phyloP scores from a whole-genome alignment of 2,113 vertebrate species.

The Circaetus gallicus region DNA sequence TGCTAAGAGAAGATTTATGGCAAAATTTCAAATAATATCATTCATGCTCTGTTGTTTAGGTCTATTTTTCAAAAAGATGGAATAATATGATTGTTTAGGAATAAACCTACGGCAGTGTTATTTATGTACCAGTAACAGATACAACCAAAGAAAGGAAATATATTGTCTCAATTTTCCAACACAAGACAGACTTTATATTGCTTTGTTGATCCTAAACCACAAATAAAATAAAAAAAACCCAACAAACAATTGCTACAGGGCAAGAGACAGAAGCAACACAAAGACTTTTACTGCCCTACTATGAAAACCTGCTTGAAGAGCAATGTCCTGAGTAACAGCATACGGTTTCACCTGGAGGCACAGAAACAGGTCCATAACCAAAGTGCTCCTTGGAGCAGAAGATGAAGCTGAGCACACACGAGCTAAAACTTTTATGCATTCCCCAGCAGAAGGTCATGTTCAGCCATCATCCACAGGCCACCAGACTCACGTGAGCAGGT shows the following conservation, averaged over 20 bases:
- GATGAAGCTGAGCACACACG: fast-evolving
- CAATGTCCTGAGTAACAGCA: fast-evolving
- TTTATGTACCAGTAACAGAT: neutral
- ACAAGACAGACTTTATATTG: neutral
- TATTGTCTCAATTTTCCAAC: neutral
- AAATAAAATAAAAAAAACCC: neutral
- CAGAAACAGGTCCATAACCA: neutral
- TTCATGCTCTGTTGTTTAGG: neutral
- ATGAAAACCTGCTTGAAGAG: neutral
- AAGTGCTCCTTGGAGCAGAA: neutral
- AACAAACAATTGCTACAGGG: neutral
- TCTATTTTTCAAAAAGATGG: neutral
- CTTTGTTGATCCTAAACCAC: neutral
- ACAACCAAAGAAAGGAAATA: neutral
- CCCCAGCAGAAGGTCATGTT: neutral
- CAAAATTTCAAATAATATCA: neutral
- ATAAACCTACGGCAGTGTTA: neutral
- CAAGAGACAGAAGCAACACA: neutral
- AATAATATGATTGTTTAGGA: neutral
- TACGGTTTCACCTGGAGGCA: neutral
- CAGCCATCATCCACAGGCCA: neutral
- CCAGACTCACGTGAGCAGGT: neutral
- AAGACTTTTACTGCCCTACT: neutral
- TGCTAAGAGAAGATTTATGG: neutral
- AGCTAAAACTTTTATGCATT: fast-evolving